These are phyloP conservation scores for Nannoperca australis DNA, from an alignment of 2,797 vertebrate species.

Conservation along the genomic window DNA sequence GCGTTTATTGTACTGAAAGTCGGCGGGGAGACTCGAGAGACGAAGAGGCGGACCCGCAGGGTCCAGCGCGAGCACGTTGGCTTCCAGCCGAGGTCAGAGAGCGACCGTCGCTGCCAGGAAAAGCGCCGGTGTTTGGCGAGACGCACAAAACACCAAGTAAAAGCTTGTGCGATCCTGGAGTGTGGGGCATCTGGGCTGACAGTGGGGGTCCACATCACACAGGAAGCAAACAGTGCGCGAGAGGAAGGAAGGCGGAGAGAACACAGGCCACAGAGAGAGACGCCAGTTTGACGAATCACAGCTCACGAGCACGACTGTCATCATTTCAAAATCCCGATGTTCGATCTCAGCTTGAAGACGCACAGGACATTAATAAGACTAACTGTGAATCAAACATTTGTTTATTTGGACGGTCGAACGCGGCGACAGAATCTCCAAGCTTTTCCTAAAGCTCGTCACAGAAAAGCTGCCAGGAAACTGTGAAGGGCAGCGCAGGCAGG, in stretches of 20 bases:
- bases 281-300: constrained; percentile 1
- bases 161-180: constrained; percentile 73
- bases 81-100: constrained; percentile 46
- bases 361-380: neutral
- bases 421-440: constrained; percentile 48
- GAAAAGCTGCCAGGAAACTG: constrained; percentile 60
- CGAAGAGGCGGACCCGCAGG: constrained; percentile 18
- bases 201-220: constrained; percentile 66
- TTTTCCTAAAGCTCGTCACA: constrained; percentile 47
- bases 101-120: constrained; percentile 64
- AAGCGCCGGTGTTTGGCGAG: constrained; percentile 67
- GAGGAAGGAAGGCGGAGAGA: constrained; percentile 54
- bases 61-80: constrained; percentile 33
- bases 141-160: constrained; percentile 58
- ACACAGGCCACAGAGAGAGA: constrained; percentile 13
- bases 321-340: neutral
- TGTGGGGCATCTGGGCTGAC: constrained; percentile 82
- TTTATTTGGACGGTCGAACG: constrained; percentile 35
- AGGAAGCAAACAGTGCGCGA: constrained; percentile 62
- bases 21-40: neutral
- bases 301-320: neutral
- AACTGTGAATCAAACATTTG: constrained; percentile 21
- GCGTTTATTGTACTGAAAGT: neutral
- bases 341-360: constrained; percentile 17
- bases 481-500: constrained; percentile 58